phyloP scores from a whole-genome alignment of 1,140 invertebrate genomes.

The Drosophila oshimai region DNA sequence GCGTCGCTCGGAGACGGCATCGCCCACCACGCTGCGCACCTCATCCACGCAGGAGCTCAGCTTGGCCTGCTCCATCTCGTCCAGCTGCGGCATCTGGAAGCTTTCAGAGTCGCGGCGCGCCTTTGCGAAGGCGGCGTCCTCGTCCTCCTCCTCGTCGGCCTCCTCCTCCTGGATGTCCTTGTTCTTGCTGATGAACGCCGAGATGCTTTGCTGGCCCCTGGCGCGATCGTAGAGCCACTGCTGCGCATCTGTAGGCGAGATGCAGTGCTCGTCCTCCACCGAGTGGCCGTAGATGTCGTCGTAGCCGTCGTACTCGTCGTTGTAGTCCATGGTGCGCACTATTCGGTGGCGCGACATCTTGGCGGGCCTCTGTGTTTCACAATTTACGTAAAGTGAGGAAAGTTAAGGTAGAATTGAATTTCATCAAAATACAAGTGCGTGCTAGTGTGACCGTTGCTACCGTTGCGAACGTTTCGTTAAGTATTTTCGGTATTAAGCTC shows the following conservation, averaged over 20 bases:
- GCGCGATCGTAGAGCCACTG: slow-evolving; percentile 94
- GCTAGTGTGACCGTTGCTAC: slow-evolving; percentile 4
- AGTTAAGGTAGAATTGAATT: slow-evolving; percentile 40
- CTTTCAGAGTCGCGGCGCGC: slow-evolving; percentile 75
- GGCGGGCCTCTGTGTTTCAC: slow-evolving; percentile 36
- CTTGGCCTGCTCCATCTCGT: slow-evolving; percentile 88
- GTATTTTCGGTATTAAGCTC: not conserved
- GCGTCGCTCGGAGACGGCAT: slow-evolving; percentile 87
- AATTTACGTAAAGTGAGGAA: slow-evolving; percentile 39
- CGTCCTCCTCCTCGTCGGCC: slow-evolving; percentile 83
- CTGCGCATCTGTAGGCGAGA: slow-evolving; percentile 93
- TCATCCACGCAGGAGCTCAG: slow-evolving; percentile 93
- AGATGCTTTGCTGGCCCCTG: slow-evolving; percentile 87
- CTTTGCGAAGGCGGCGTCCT: slow-evolving; percentile 64
- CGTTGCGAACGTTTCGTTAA: too few species aligned
- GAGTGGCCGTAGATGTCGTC: slow-evolving; percentile 97
- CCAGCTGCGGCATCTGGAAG: slow-evolving; percentile 84
- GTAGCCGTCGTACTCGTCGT: slow-evolving; percentile 94
- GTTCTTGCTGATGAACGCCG: slow-evolving; percentile 87
- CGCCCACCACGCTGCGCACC: slow-evolving; percentile 91
- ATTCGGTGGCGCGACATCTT: slow-evolving; percentile 91
- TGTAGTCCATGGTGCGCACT: slow-evolving; percentile 89
- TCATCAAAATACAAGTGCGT: slow-evolving; percentile 19
- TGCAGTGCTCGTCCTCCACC: slow-evolving; percentile 88
- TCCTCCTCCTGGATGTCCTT: slow-evolving; percentile 90